Evolutionary conservation across 2,797 vertebrate species (phyloP), one percentile per base, ranked within the genome.

Genomic region (Semotilus atromaculatus): DNA sequence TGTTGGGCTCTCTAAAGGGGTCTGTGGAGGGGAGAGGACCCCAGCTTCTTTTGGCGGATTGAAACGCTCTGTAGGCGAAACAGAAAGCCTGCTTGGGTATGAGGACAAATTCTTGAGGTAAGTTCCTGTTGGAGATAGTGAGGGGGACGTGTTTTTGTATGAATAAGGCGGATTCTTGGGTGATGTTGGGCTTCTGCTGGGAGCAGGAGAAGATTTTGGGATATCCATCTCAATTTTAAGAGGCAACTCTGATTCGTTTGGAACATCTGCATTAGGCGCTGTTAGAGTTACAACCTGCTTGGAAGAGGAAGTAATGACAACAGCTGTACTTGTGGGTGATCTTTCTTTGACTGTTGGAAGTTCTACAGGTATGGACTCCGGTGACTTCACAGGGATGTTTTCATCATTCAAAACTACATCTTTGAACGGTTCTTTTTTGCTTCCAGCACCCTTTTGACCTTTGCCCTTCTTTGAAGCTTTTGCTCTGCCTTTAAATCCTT

Each of bases 21-120:
- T 91, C 0, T 95, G 93, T 0, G 96, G 94, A 0, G 95, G 94
- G 26, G 96, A 93, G 45, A 87, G 93, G 58, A 94, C 89, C 9
- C 88, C 93, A 1, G 93, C 78, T 16, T 98, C 97, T 88, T 97
- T 98, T 0, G 97, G 92, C 83, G 96, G 95, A 7, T 94, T 95
- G 64, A 95, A 93, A 96, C 97, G 97, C 72, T 99, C 97, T 64
- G 93, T 92, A 53, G 95, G 94, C 45, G 95, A 95, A 86, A 91
- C 90, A 18, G 94, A 89, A 0, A 93, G 92, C 29, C 93, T 86
- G 1, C 93, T 34, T 9, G 93, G 86, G 23, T 93, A 91, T 0
- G 95, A 88, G 0, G 95, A 34, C 64, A 77, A 13, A n/a, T 60
- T 84, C 73, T 96, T 95, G 53, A 97, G 90, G 48, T 92, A 91